Base-by-base conservation (phyloP, 1,140 invertebrate species). In the Pentalonia nigronervosa region DNA sequence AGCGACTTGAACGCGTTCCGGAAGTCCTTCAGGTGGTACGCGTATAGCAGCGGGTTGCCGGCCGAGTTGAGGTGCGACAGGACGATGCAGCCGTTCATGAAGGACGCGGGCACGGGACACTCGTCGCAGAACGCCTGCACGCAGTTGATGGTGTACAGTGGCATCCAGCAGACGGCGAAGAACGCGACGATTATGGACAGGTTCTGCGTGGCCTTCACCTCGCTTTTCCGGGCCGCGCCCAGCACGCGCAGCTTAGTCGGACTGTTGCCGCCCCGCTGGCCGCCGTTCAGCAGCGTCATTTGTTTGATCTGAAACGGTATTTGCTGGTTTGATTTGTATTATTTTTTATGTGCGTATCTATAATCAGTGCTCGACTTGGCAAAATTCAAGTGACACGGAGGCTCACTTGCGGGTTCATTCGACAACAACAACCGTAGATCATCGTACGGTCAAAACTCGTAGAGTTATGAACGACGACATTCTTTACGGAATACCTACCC, bases 91-190 rank as follows among this genome's bases (percentile, higher is more conserved):
- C 97, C 97, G 84, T 98, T 96, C 83, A 98, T 96, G n/a, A 98
- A 94, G 20, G 96, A 95, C 0, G 96, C 95, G 94, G 97, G 96
- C 48, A 98, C 97, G 90, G 96, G 95, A 60, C 97, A 97, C 6
- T 96, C 94, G 0, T 96, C 96, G 94, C 97, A 97, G 95, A 98
- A 98, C 2, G 98, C 98, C 95, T 97, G 96, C 34, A 98, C 96
- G 94, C 97, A 98, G 95, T 99, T 99, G 94, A 98, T 98, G 47
- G 98, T 98, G 95, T 99, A 98, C 7, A 99, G 95, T 0, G 98
- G 98, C 90, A 99, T 97, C 98, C 98, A 99, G 95, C 98, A 98
- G 87, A 98, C 96, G 95, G 98, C 98, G 95, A 99, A 99, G 95
- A 98, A 98, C 60, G 98, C 95, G 2, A 99, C 98, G 90, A 99